Conservation (phyloP, 2,888 invertebrate species). For the Crematogaster levior region DNA sequence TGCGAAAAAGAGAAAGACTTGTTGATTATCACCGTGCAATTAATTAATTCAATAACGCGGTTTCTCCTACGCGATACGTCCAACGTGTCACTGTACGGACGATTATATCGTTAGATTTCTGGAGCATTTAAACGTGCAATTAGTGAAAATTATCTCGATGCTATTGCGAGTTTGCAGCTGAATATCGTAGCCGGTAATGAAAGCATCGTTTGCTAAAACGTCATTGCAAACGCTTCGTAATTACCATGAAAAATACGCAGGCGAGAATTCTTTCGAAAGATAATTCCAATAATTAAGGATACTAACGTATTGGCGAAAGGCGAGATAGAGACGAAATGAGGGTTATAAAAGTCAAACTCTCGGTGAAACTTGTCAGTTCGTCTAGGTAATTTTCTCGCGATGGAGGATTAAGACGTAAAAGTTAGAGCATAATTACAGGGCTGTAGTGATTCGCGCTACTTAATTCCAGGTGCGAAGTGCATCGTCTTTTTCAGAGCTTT, state of each 20-base stretch:
- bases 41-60: slow-evolving; percentile 7
- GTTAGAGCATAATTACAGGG: slow-evolving; percentile 63
- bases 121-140: slow-evolving; percentile 73
- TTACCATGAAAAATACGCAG: slow-evolving; percentile 33
- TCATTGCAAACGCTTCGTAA: slow-evolving; percentile 36
- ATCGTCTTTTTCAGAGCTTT: slow-evolving; percentile 20
- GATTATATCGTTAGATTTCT: slow-evolving; percentile 77
- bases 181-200: slow-evolving; percentile 54
- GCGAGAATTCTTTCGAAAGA: neutral
- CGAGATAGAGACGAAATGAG: neutral
- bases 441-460: slow-evolving; percentile 25
- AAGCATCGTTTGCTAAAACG: slow-evolving; percentile 52
- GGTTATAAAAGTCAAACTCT: slow-evolving; percentile 52
- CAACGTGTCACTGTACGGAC: slow-evolving; percentile 76
- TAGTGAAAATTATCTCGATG: slow-evolving; percentile 69
- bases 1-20: neutral
- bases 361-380: neutral
- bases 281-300: slow-evolving; percentile 35
- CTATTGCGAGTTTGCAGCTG: slow-evolving; percentile 46
- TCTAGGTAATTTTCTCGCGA: neutral
- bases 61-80: slow-evolving; percentile 44
- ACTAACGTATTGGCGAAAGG: neutral
- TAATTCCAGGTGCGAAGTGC: slow-evolving; percentile 55
- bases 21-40: neutral
- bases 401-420: slow-evolving; percentile 72